Base-by-base conservation (phyloP, 2,888 invertebrate genomes). In the Pyralis farinalis region DNA sequence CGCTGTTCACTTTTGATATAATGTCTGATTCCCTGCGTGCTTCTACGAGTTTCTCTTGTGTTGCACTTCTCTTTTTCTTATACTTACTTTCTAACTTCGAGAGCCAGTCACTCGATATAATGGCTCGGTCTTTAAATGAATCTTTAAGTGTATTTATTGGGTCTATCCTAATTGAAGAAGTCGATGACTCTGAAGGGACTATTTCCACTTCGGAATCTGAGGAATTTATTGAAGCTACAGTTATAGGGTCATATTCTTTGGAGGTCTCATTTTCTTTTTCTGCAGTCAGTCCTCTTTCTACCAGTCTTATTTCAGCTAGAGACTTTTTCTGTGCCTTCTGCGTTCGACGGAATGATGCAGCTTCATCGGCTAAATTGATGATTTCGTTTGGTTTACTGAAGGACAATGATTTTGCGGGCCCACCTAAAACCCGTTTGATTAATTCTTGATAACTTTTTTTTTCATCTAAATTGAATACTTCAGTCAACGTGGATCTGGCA, bases 81-180 rank as follows among this genome's bases (percentile, higher is more conserved):
- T 90, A 91, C 55, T 83, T 90, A 31, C 71, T 56, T 40, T 85
- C 75, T 75, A 91, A 59, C 49, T 90, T 86, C 2, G 71, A 48
- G 5, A 93, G 64, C 92, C 92, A 93, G 44, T 90, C 81, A 0
- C 68, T 62, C 10, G 90, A 87, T 4, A 90, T 80, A 7, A 90
- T 65, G 0, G 86, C 81, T 11, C 78, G 84, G 12, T 90, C 83
- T 55, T 82, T 90, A n/a, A 90, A 77, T 2, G 91, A 86, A 16
- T 90, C 91, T 54, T 90, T 87, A 12, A 93, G 73, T 20, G 92
- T 85, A 62, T 93, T 94, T 8, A 91, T 72, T 2, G 77, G 82
- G 22, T 76, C 71, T 33, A 88, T 74, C 49, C 61, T 74, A 6
- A 67, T 54, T 0, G 85, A 84, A 0, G 88, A 87, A 12, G 81